Base-by-base conservation (phyloP, 2,888 invertebrate species). In the Platycheirus rosarum region DNA sequence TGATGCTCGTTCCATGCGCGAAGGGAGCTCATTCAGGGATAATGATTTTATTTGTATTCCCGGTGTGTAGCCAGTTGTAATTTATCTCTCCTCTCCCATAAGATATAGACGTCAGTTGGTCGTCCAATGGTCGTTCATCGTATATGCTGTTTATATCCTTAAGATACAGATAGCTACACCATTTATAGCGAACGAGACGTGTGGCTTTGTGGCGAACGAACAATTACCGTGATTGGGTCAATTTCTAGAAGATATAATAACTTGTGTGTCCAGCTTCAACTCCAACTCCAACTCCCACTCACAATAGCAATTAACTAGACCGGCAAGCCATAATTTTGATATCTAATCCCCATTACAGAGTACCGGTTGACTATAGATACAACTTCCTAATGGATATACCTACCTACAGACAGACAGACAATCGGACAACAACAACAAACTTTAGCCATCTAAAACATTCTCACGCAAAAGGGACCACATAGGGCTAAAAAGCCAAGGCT, bases 21-120 rank as follows among this genome's bases (percentile, higher is more conserved):
- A n/a, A n/a, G n/a, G n/a, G n/a, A 44, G 60, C 60, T 60, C 60
- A 60, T 51, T 60, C 46, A 60, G 75, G 66, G 80, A 80, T 76
- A 80, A 80, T 80, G 80, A 80, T 66, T 80, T 80, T 80, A 80
- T 80, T 80, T 80, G 80, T 80, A 80, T 80, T 80, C 80, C 53
- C 80, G 48, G 66, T 76, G 76, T 71, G 80, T 62, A 76, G 65
- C 70, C 70, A 60, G 70, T 65, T 70, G 76, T 76, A 80, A 80
- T 80, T 80, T 80, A 80, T 80, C 37, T 74, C 53, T 16, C 8
- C 68, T 23, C 11, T 29, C 68, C 65, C 44, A 62, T 26, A 60
- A 32, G 29, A 71, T 62, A 60, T 44, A 14, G 42, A 49, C 40
- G 29, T 37, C 29, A 29, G 18, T 44, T 18, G 16, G 3, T 44